Evolutionary conservation across 92 coral and sea anemone genomes (phyloP).

Genomic region (Heliopora coerulea): DNA sequence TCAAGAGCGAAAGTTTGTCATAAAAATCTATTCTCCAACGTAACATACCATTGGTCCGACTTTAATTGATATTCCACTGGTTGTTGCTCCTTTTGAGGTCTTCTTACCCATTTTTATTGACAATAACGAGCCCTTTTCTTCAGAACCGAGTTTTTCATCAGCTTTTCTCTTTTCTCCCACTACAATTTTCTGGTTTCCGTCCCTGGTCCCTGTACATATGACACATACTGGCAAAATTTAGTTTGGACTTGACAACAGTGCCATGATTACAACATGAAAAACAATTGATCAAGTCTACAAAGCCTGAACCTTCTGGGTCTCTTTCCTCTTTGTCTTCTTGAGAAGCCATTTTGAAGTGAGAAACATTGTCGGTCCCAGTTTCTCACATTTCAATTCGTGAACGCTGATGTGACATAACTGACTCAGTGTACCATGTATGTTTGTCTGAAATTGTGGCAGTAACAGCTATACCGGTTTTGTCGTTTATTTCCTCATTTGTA

Average conservation of each 20-base stretch:
- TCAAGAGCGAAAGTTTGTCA: no score
- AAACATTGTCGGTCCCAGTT: no score
- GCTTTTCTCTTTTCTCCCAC: slow-evolving; percentile 27
- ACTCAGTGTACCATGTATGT: no score
- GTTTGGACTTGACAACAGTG: neutral
- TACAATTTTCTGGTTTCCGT: slow-evolving; percentile 12
- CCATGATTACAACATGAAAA: neutral
- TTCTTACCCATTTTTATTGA: slow-evolving; percentile 6
- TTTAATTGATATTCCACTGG: slow-evolving; percentile 41
- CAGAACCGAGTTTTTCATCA: neutral
- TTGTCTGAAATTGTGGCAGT: no score
- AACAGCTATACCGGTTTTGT: no score
- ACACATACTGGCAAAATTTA: slow-evolving; percentile 36
- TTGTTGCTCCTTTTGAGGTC: neutral
- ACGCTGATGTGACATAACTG: no score
- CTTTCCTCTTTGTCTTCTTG: neutral
- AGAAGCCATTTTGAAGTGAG: neutral
- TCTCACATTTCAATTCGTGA: no score
- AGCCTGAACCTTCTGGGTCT: neutral
- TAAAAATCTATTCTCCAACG: no score
- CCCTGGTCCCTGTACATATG: slow-evolving; percentile 26
- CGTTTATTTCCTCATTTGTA: no score
- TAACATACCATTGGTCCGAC: slow-evolving; percentile 37
- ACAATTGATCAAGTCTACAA: neutral
- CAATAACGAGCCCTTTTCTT: neutral